A percentile compares a stretch with the other conserved stretches of the same genome.
Evolutionary conservation across 2,113 vertebrate genomes (phyloP).

Genomic region (Gobius niger): DNA sequence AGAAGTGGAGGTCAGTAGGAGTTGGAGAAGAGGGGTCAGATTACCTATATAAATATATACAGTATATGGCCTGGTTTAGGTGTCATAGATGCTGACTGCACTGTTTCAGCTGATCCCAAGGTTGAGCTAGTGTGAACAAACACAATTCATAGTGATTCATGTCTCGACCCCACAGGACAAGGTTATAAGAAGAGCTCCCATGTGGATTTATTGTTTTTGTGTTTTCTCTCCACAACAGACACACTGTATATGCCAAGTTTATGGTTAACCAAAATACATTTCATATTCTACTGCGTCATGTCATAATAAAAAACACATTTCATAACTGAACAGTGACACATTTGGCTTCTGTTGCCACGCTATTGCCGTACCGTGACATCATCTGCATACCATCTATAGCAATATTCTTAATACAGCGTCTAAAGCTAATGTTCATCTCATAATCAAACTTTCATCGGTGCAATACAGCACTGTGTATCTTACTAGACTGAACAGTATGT

Average conservation of each 20-base stretch:
- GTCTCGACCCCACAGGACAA: slow-evolving; percentile 43
- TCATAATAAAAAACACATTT: too few species aligned
- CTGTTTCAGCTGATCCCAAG: slow-evolving; percentile 50
- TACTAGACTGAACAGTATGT: too few species aligned
- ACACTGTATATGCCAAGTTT: background rate
- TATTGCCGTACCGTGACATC: too few species aligned
- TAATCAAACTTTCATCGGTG: too few species aligned
- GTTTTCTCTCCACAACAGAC: too few species aligned
- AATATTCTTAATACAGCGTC: too few species aligned
- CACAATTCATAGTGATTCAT: slow-evolving; percentile 70
- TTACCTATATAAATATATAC: slow-evolving; percentile 29
- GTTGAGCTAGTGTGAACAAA: slow-evolving; percentile 67
- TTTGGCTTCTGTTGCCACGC: too few species aligned
- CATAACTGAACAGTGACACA: too few species aligned
- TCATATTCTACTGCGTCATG: too few species aligned
- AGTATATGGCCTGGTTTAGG: slow-evolving; percentile 10
- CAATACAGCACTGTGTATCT: too few species aligned
- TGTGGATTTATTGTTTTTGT: slow-evolving; percentile 26
- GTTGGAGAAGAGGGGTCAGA: slow-evolving; percentile 49
- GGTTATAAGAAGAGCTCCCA: slow-evolving; percentile 42
- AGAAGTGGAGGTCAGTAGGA: slow-evolving; percentile 42
- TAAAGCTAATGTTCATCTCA: too few species aligned
- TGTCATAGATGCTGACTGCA: slow-evolving; percentile 56
- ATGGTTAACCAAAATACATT: background rate
- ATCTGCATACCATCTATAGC: too few species aligned